phyloP scores from a whole-genome alignment of 2,113 vertebrate species.

The Sakesphorus luctuosus region DNA sequence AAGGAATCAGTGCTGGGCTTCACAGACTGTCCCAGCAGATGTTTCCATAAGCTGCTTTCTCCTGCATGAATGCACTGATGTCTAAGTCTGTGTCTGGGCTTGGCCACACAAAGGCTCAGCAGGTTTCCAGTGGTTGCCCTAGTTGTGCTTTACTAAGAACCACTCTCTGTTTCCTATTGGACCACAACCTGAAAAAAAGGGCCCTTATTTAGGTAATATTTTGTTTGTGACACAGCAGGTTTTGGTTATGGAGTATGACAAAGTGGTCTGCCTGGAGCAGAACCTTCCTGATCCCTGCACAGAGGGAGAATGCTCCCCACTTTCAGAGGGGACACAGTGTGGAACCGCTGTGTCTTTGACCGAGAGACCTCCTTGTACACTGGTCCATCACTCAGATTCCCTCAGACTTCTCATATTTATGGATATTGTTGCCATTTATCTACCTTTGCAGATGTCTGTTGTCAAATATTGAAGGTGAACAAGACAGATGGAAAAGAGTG shows the following conservation, averaged over 20 bases:
- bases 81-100: not conserved
- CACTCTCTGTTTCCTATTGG: not conserved
- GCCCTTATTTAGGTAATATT: not conserved
- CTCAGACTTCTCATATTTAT: not conserved
- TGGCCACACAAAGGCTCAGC: not conserved
- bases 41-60: not conserved
- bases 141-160: not conserved
- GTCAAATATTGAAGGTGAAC: not conserved
- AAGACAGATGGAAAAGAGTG: not conserved
- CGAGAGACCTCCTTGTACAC: fast-evolving
- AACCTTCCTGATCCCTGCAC: not conserved
- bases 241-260: not conserved
- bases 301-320: not conserved
- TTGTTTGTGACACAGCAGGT: not conserved
- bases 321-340: fast-evolving
- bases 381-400: not conserved
- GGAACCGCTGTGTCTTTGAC: fast-evolving
- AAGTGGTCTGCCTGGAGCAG: not conserved
- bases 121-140: not conserved
- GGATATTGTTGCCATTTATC: not conserved
- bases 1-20: not conserved
- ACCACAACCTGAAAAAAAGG: not conserved
- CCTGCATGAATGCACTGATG: not conserved
- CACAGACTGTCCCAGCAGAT: not conserved
- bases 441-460: not conserved